These are phyloP conservation scores for Hydrotaea diabolus DNA, from an alignment of 2,888 invertebrate genomes.

Conservation along the genomic window DNA sequence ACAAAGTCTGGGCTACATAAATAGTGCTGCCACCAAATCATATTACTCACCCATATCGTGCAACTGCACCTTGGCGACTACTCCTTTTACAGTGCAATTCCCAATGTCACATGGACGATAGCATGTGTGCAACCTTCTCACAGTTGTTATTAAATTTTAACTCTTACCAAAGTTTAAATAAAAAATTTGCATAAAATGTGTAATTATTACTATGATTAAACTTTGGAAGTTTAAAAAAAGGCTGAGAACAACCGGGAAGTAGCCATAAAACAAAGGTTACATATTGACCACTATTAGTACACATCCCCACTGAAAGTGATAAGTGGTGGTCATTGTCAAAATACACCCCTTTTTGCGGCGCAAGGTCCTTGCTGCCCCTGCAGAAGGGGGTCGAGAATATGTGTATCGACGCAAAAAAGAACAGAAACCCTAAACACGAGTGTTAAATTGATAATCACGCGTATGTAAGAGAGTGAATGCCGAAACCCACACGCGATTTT, in stretches of 20 bases:
- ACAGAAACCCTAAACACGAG: constrained; percentile 45
- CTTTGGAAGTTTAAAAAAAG: neutral
- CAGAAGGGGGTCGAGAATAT: neutral
- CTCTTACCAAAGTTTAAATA: constrained; percentile 22
- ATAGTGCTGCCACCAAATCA: no score
- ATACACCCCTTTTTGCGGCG: constrained; percentile 58
- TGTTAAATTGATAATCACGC: constrained; percentile 61
- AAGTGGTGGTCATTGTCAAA: constrained; percentile 61
- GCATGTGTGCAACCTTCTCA: constrained; percentile 17
- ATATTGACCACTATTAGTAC: neutral
- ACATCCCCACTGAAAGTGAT: constrained; percentile 52
- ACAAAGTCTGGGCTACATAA: no score
- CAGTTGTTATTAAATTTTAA: constrained; percentile 32
- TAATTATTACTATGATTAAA: constrained; percentile 24
- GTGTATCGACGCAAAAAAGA: neutral
- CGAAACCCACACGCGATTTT: constrained; percentile 58
- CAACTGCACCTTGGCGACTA: no score
- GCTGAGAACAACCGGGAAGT: constrained; percentile 34
- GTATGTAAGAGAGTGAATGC: neutral
- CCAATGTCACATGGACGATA: neutral
- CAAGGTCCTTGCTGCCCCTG: neutral
- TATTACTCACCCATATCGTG: no score
- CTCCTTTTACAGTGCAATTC: neutral
- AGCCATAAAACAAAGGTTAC: constrained; percentile 6
- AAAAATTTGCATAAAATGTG: constrained; percentile 35